Percentiles rank a stretch among this genome's conserved stretches.
phyloP scores from a whole-genome alignment of 2,888 invertebrate genomes.

The Hyppa rectilinea region DNA sequence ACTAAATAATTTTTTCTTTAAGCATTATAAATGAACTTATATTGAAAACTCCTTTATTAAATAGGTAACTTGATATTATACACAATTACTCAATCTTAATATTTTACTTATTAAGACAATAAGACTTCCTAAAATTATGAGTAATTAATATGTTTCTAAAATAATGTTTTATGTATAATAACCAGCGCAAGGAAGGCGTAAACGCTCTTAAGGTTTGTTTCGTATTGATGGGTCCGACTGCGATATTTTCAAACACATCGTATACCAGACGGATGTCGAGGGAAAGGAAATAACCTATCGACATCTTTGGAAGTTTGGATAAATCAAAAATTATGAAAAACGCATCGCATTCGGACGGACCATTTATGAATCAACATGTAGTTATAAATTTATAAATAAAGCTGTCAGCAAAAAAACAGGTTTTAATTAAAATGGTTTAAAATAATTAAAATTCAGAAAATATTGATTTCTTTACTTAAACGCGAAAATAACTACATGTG shows the following conservation, averaged over 20 bases:
- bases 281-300: not conserved
- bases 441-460: not conserved
- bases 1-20: too few species aligned
- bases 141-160: too few species aligned
- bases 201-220: not conserved
- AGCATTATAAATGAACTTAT: too few species aligned
- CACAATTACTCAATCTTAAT: too few species aligned
- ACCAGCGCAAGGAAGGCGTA: too few species aligned
- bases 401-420: too few species aligned
- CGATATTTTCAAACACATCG: not conserved
- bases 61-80: too few species aligned
- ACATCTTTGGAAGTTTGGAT: not conserved
- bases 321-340: not conserved
- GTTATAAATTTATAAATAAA: not conserved
- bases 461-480: not conserved
- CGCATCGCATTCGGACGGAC: not conserved
- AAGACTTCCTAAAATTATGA: too few species aligned
- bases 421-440: not conserved
- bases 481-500: not conserved
- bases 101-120: too few species aligned
- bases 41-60: too few species aligned
- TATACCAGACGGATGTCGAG: not conserved
- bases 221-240: not conserved
- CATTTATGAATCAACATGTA: not conserved
- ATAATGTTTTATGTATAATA: too few species aligned